phyloP scores from a whole-genome alignment of 2,888 invertebrate species.

The Cenopis cana region DNA sequence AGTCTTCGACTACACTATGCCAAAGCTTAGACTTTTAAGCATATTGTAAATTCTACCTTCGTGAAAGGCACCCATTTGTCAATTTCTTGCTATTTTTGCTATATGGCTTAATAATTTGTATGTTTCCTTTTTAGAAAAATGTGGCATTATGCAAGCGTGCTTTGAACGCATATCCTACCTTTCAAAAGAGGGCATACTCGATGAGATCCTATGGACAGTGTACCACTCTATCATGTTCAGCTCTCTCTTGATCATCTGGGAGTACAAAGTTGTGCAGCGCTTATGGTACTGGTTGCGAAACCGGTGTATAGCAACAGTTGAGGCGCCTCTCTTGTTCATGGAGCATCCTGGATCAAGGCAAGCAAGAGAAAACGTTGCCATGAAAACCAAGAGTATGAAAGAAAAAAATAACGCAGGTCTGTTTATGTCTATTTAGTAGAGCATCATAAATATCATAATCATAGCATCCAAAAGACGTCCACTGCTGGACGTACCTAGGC shows the following conservation, averaged over 20 bases:
- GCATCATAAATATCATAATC: too few relatives aligned
- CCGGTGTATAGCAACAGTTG: conserved; percentile 45
- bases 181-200: conserved; percentile 56
- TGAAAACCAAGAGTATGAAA: conserved; percentile 54
- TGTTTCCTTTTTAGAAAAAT: conserved; percentile 60
- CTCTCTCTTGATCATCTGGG: conserved; percentile 62
- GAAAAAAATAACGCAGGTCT: neutral
- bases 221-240: conserved; percentile 57
- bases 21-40: too few relatives aligned
- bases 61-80: too few relatives aligned
- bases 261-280: conserved; percentile 63
- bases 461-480: too few relatives aligned
- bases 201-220: conserved; percentile 62
- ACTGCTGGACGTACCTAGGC: too few relatives aligned
- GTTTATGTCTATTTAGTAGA: too few relatives aligned
- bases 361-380: conserved; percentile 57
- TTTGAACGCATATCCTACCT: conserved; percentile 63
- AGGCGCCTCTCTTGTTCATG: conserved; percentile 36
- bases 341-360: conserved; percentile 52
- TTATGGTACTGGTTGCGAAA: conserved; percentile 49
- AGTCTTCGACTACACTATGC: too few relatives aligned
- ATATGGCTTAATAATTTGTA: neutral
- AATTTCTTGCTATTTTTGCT: too few relatives aligned
- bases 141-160: conserved; percentile 72
- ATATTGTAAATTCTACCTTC: neutral